Base-by-base conservation (phyloP, 2,113 vertebrate genomes). In the Nibea albiflora region DNA sequence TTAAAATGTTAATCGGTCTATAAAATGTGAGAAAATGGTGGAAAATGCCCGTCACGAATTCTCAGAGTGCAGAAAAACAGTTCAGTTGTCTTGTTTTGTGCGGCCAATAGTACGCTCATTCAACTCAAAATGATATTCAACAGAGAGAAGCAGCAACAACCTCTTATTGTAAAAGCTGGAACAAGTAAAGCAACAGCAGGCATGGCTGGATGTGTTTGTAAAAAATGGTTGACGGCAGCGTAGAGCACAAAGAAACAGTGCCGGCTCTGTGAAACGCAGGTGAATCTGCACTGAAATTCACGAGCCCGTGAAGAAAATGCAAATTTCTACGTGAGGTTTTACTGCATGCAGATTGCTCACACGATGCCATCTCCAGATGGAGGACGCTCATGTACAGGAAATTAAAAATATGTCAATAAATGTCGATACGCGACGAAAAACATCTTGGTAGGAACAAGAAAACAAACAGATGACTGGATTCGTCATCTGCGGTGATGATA, bases 391-490 rank as follows among this genome's bases (percentile, higher is more conserved):
- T 24, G 31, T 66, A 47, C 56, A 73, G 81, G 50, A 80, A 73
- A 73, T 52, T 50, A 47, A 52, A 26, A 14, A 3, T 12, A 26
- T 67, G 42, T 73, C 44, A 62, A 44, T 54, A 47, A 58, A 20
- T 16, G 54, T 58, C 4, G 35, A 58, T 3, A 52, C 9, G 20
- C 53, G 78, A 70, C 22, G 64, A 58, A 67, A 85, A 39, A 73
- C 1, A 20, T n/a, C 56, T 49, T 15, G 14, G 54, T n/a, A 74
- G 46, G 58, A 58, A 42, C 11, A 28, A 63, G 47, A 14, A 19
- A 44, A 70, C 28, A 50, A 69, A 62, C 65, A 70, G 49, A 65
- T 46, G 70, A 67, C 31, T 61, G 50, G 42, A 81, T 86, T 84
- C 66, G 71, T 83, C 64, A 71, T 69, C 22, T 49, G 28, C 6